A percentile compares a stretch with the other conserved stretches of the same genome.
These are phyloP conservation scores for Saccostrea echinata DNA, from an alignment of 1,140 invertebrate genomes.

Conservation along the genomic window DNA sequence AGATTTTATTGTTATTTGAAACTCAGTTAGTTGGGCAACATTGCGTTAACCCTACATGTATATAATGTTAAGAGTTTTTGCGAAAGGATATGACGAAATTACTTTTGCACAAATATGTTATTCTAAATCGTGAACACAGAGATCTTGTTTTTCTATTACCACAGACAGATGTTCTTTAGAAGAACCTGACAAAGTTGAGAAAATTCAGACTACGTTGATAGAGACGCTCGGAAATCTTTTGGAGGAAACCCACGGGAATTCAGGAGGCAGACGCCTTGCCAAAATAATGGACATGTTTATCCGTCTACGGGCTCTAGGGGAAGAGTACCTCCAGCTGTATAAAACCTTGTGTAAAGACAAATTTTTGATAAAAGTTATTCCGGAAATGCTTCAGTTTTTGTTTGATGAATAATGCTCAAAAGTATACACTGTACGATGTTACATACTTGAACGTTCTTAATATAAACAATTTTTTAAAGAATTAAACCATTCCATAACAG, in stretches of 20 bases:
- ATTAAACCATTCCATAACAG: background rate
- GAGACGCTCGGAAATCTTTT: background rate
- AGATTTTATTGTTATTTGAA: too few relatives aligned
- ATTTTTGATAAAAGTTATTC: slow-evolving; percentile 26
- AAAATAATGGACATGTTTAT: slow-evolving; percentile 44
- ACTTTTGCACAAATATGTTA: background rate
- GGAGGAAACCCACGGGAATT: slow-evolving; percentile 17
- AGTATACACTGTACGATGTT: background rate
- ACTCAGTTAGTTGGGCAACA: too few relatives aligned
- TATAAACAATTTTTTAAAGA: background rate
- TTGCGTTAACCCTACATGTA: too few relatives aligned
- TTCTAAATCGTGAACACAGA: background rate
- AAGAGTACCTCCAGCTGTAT: slow-evolving; percentile 38
- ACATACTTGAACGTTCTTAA: too few relatives aligned
- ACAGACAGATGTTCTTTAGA: slow-evolving; percentile 63
- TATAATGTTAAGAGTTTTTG: too few relatives aligned
- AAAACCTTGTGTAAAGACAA: slow-evolving; percentile 43
- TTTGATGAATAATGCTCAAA: slow-evolving; percentile 25
- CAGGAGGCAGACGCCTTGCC: background rate
- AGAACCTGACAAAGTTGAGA: slow-evolving; percentile 63
- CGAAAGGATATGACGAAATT: too few relatives aligned
- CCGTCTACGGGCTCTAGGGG: slow-evolving; percentile 22
- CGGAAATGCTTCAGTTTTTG: slow-evolving; percentile 48
- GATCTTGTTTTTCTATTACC: background rate
- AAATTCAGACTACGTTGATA: slow-evolving; percentile 66